A percentile compares a stretch with the other conserved stretches of the same genome.
These are phyloP conservation scores for Nansenia antarctica DNA, from an alignment of 2,113 vertebrate genomes.

Conservation along the genomic window DNA sequence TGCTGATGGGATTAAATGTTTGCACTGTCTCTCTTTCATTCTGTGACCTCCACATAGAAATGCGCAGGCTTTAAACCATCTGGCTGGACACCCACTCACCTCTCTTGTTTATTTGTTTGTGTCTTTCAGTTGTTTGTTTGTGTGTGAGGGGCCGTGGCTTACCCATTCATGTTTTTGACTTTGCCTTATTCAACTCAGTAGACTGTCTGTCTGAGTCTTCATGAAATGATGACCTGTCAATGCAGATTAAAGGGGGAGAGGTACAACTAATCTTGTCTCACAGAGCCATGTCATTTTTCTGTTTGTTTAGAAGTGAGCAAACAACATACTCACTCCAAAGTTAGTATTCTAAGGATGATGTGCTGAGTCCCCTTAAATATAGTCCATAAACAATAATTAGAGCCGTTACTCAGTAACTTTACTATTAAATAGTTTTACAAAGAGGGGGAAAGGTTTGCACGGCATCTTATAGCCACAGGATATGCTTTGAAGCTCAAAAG, in stretches of 20 bases:
- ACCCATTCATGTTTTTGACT: conserved; percentile 31
- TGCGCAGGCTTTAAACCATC: conserved; percentile 63
- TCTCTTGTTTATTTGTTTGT: conserved; percentile 62
- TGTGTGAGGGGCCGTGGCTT: conserved; percentile 8
- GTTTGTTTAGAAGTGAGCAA: background rate
- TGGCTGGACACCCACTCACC: conserved; percentile 47
- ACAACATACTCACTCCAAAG: background rate
- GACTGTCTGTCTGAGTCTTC: background rate
- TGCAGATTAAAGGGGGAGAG: background rate
- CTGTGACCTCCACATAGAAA: conserved; percentile 57
- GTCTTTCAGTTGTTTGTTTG: conserved; percentile 23
- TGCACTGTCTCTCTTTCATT: conserved; percentile 55
- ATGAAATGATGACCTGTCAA: background rate
- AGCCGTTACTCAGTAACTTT: background rate
- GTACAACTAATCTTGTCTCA: background rate
- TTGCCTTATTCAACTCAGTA: conserved; percentile 17
- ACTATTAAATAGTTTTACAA: background rate
- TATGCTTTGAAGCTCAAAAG: background rate
- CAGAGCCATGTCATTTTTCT: background rate
- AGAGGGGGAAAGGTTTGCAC: background rate
- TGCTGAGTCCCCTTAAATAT: background rate
- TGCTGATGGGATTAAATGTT: conserved; percentile 76
- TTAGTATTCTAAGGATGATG: background rate
- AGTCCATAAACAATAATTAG: background rate
- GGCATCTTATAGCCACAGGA: background rate